A percentile compares a stretch with the other conserved stretches of the same genome.
Conservation (phyloP, 2,113 vertebrate species). For the Scortum barcoo region DNA sequence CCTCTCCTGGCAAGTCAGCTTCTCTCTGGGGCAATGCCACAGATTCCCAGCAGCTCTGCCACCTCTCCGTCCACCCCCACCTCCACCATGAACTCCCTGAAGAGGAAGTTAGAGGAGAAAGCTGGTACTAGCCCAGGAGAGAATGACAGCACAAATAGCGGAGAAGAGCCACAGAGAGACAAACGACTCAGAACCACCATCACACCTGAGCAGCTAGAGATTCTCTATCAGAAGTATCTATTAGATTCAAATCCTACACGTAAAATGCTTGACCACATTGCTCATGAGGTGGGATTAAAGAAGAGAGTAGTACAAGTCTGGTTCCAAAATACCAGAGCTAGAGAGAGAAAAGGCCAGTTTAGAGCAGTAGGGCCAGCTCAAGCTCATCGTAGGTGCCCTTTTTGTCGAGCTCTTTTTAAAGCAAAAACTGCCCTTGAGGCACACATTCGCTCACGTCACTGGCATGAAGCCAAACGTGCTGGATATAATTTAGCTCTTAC, state of each 20-base stretch:
- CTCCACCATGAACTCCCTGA: slow-evolving; percentile 96
- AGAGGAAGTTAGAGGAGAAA: slow-evolving; percentile 98
- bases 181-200: slow-evolving; percentile 98
- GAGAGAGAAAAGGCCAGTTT: slow-evolving; percentile 98
- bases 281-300: slow-evolving; percentile 98
- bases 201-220: slow-evolving; percentile 97
- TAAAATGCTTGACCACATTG: slow-evolving; percentile 99
- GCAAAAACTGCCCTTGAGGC: slow-evolving; percentile 98
- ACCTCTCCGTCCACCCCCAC: slow-evolving; percentile 96
- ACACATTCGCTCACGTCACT: slow-evolving; percentile 98
- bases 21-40: slow-evolving; percentile 93
- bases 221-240: slow-evolving; percentile 98
- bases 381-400: slow-evolving; percentile 96
- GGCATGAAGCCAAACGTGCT: slow-evolving; percentile 98
- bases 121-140: slow-evolving; percentile 96
- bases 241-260: slow-evolving; percentile 98
- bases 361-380: slow-evolving; percentile 97
- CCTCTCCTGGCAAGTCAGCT: slow-evolving; percentile 95
- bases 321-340: slow-evolving; percentile 98
- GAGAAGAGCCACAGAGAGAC: slow-evolving; percentile 97
- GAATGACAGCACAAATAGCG: slow-evolving; percentile 95
- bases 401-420: slow-evolving; percentile 98
- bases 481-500: slow-evolving; percentile 95
- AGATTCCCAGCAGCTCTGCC: slow-evolving; percentile 94
- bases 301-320: slow-evolving; percentile 99